These are phyloP conservation scores for Andrena hattorfiana DNA, from an alignment of 2,888 invertebrate genomes.

Conservation along the genomic window DNA sequence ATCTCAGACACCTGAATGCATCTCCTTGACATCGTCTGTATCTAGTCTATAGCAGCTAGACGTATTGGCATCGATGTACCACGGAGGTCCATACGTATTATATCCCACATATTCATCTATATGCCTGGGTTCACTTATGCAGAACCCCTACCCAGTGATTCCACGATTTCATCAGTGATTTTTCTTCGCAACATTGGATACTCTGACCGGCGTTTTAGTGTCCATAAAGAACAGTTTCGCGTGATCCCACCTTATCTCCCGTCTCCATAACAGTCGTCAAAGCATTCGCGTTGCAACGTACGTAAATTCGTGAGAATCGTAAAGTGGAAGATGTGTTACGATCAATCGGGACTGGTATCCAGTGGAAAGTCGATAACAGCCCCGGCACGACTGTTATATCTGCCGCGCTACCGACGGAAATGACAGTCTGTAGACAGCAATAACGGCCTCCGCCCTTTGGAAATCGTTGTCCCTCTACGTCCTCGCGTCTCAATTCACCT, in stretches of 20 bases:
- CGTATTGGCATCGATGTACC: too few relatives aligned
- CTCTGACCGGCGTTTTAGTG: background rate
- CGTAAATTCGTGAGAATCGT: slow-evolving; percentile 28
- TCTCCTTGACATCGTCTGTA: too few relatives aligned
- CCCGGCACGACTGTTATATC: slow-evolving; percentile 39
- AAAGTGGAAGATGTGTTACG: slow-evolving; percentile 39
- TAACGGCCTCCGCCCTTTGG: slow-evolving; percentile 53
- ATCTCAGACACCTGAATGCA: background rate
- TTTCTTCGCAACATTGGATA: background rate
- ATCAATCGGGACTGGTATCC: slow-evolving; percentile 48
- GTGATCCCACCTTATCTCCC: slow-evolving; percentile 14
- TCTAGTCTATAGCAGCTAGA: too few relatives aligned
- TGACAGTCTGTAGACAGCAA: slow-evolving; percentile 66
- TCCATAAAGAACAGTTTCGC: slow-evolving; percentile 4
- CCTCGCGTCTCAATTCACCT: slow-evolving; percentile 38
- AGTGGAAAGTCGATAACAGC: slow-evolving; percentile 62
- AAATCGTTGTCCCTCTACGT: slow-evolving; percentile 7
- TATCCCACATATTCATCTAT: too few relatives aligned
- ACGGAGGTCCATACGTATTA: too few relatives aligned
- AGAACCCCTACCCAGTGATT: too few relatives aligned
- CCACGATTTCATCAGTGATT: background rate
- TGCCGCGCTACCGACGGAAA: slow-evolving; percentile 53
- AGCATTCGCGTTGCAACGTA: background rate
- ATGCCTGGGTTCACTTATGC: too few relatives aligned
- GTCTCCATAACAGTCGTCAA: slow-evolving; percentile 5